phyloP scores from a whole-genome alignment of 2,113 vertebrate genomes.

The Eupsittula cactorum region DNA sequence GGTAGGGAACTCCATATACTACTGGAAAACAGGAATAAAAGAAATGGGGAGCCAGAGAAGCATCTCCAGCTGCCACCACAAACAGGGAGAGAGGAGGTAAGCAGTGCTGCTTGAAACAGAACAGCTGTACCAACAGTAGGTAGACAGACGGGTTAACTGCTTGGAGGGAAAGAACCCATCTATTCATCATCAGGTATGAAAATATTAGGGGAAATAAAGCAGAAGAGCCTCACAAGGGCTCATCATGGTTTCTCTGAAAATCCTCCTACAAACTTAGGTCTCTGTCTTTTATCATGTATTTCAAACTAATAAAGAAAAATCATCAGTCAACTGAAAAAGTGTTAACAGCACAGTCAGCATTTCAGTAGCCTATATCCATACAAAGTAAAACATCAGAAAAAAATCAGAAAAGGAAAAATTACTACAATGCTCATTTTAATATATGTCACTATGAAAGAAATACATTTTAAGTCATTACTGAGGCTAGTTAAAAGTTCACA shows the following conservation, averaged over 20 bases:
- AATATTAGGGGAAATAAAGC: not conserved
- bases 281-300: not conserved
- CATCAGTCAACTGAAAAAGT: not conserved
- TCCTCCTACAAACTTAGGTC: not conserved
- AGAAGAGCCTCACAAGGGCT: not conserved
- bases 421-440: not conserved
- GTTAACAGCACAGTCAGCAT: not conserved
- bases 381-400: not conserved
- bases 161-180: not conserved
- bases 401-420: not conserved
- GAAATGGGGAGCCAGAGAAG: not conserved
- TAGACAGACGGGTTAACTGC: not conserved
- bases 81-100: not conserved
- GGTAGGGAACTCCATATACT: not conserved
- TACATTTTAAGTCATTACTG: not conserved
- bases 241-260: not conserved
- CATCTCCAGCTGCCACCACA: not conserved
- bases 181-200: not conserved
- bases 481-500: not conserved
- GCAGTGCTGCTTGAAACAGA: not conserved
- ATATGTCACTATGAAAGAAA: fast-evolving
- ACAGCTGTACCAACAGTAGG: not conserved
- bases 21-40: not conserved
- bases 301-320: not conserved
- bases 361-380: not conserved